phyloP scores from a whole-genome alignment of 2,113 vertebrate species.

The Prietella phreatophila region DNA sequence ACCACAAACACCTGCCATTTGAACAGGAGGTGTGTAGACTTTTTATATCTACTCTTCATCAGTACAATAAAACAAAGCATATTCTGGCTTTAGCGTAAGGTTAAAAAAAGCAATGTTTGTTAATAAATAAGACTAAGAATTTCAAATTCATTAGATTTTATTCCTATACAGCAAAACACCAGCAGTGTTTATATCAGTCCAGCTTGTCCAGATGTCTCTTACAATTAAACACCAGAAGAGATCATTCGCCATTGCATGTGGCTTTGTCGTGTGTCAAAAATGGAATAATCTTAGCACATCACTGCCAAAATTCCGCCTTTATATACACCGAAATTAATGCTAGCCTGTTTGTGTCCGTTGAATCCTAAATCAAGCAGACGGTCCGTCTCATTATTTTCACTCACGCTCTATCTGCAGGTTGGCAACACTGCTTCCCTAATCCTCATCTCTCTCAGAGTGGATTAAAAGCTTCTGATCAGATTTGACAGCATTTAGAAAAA shows the following conservation, averaged over 20 bases:
- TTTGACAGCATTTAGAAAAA: not conserved
- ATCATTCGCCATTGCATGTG: not conserved
- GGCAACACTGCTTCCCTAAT: slow-evolving; percentile 10
- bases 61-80: not conserved
- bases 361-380: not conserved
- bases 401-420: not conserved
- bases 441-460: slow-evolving; percentile 38
- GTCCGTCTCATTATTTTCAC: not conserved
- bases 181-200: not conserved
- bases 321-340: not conserved
- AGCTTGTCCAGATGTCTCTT: not conserved
- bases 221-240: not conserved
- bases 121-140: not conserved
- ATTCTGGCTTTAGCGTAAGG: not conserved
- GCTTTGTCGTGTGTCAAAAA: not conserved
- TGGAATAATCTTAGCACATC: not conserved
- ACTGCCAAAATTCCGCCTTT: not conserved
- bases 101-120: not conserved
- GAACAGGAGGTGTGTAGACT: no score
- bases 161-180: not conserved
- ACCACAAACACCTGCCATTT: no score
- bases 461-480: slow-evolving; percentile 39
- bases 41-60: no score
- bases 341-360: not conserved
- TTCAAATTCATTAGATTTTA: not conserved